Conservation (phyloP, 2,888 invertebrate species). For the Xanthia togata region DNA sequence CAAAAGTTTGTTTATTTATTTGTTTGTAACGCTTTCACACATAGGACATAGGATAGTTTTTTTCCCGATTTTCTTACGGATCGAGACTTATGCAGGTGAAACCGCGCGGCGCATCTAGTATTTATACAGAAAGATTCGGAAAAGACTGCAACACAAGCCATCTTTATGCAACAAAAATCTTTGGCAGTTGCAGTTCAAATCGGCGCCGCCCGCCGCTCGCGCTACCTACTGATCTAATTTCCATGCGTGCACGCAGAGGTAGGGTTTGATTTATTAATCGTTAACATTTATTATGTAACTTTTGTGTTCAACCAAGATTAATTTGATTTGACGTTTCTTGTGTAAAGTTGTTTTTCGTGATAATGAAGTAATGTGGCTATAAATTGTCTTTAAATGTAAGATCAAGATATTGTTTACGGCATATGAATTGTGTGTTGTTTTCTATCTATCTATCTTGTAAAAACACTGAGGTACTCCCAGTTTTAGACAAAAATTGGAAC, state of each 20-base stretch:
- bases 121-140: background rate
- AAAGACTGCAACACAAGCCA: background rate
- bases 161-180: background rate
- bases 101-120: too few species aligned
- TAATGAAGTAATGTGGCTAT: constrained; percentile 2
- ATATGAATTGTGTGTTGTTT: background rate
- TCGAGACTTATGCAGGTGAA: too few species aligned
- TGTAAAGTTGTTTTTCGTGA: constrained; percentile 75
- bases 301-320: constrained; percentile 82
- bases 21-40: too few species aligned
- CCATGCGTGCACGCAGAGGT: constrained; percentile 87
- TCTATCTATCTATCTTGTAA: too few species aligned
- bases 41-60: too few species aligned
- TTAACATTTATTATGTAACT: constrained; percentile 88
- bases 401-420: background rate
- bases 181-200: background rate
- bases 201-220: constrained; percentile 53
- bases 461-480: background rate
- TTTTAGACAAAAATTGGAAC: background rate
- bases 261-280: constrained; percentile 87
- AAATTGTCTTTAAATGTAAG: background rate
- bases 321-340: constrained; percentile 84
- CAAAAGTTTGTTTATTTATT: too few species aligned
- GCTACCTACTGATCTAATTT: constrained; percentile 90
- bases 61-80: too few species aligned